Conservation (phyloP, 30 jellyfish, hydroid and myxozoan species). For the Mastigias papua region DNA sequence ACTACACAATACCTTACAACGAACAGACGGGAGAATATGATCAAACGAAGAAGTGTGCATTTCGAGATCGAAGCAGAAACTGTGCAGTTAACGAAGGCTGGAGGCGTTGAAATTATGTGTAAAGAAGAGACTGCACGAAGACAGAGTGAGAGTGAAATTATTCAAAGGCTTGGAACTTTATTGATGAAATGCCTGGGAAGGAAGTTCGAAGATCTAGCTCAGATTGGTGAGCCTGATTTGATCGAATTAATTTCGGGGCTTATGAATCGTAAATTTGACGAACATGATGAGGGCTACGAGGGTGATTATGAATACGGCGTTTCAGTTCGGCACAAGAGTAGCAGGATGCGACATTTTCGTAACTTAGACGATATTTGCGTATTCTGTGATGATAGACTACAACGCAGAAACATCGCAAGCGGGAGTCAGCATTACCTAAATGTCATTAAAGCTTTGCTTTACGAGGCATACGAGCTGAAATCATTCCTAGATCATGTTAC, state of each 20-base stretch:
- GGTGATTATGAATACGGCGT: conserved; percentile 69
- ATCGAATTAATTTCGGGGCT: conserved; percentile 88
- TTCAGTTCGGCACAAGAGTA: conserved; percentile 47
- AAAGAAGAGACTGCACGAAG: conserved; percentile 51
- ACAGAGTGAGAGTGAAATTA: conserved; percentile 85
- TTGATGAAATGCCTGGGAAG: conserved; percentile 87
- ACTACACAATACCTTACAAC: conserved; percentile 39
- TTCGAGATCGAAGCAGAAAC: conserved; percentile 58
- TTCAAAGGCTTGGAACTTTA: conserved; percentile 68
- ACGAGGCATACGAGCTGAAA: conserved; percentile 92
- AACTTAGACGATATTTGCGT: conserved; percentile 77
- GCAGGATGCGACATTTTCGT: conserved; percentile 61
- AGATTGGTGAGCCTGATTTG: conserved; percentile 68
- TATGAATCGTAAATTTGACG: conserved; percentile 76
- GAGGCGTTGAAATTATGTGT: conserved; percentile 64
- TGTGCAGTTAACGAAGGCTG: conserved; percentile 60
- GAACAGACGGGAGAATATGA: conserved; percentile 63
- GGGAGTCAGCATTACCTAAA: conserved; percentile 78
- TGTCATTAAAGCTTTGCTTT: conserved; percentile 75
- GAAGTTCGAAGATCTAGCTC: too few species aligned
- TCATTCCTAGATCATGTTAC: conserved; percentile 84
- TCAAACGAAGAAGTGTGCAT: conserved; percentile 42
- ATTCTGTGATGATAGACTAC: conserved; percentile 84
- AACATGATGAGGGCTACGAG: conserved; percentile 89
- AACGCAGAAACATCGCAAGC: conserved; percentile 44